Conservation (phyloP, 2,888 invertebrate genomes). For the Eustalomyia histrio region DNA sequence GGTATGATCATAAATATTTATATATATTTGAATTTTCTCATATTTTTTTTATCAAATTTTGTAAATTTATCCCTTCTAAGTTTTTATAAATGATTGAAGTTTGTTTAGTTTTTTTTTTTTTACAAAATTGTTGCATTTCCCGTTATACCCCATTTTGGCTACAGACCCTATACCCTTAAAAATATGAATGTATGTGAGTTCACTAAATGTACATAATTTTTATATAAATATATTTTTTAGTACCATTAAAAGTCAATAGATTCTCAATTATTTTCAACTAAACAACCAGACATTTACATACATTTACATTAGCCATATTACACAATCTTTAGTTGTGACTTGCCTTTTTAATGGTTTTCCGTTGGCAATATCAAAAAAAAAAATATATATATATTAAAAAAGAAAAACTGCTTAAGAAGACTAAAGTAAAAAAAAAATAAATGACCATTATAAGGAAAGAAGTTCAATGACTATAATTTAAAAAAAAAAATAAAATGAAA, state of each 20-base stretch:
- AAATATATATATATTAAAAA: not conserved
- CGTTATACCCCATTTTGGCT: too few relatives aligned
- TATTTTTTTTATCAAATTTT: too few relatives aligned
- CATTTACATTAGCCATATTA: conserved; percentile 23
- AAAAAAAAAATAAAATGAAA: not conserved
- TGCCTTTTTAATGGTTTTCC: conserved; percentile 41
- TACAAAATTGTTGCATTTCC: too few relatives aligned
- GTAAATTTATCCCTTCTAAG: too few relatives aligned
- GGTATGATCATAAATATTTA: too few relatives aligned
- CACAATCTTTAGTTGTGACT: conserved; percentile 3
- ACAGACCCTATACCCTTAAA: too few relatives aligned
- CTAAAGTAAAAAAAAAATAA: not conserved
- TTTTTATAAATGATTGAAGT: too few relatives aligned
- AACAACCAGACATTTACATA: conserved; percentile 44
- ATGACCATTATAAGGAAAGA: not conserved
- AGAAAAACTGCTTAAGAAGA: not conserved
- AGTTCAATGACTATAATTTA: conserved; percentile 12
- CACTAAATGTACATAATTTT: too few relatives aligned
- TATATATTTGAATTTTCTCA: too few relatives aligned
- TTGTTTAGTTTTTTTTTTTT: too few relatives aligned
- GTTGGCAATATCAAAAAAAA: conserved; percentile 29
- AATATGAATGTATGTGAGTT: too few relatives aligned
- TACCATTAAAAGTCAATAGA: conserved; percentile 50
- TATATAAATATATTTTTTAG: too few relatives aligned
- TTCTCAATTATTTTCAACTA: conserved; percentile 49